Conservation (phyloP, 2,113 vertebrate genomes). For the Aplodontia rufa region DNA sequence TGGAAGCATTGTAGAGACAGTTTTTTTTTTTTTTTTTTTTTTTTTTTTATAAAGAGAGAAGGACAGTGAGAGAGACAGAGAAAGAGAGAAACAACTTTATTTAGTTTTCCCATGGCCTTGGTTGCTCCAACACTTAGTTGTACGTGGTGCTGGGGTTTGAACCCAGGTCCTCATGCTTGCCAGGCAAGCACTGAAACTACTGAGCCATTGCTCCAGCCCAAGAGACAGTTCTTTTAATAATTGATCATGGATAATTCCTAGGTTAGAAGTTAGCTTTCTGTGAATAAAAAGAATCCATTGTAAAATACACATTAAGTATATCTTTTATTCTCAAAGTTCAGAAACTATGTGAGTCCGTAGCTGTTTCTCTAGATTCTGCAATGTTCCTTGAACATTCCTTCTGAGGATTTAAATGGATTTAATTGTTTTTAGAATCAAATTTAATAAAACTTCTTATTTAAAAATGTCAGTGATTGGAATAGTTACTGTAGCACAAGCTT, state of each 20-base stretch:
- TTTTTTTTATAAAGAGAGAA: no score
- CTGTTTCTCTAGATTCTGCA: slow-evolving; percentile 36
- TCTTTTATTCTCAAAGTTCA: slow-evolving; percentile 33
- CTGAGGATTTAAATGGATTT: slow-evolving; percentile 66
- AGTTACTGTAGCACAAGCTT: background rate
- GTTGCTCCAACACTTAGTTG: no score
- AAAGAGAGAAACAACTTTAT: no score
- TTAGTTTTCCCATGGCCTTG: no score
- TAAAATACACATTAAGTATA: slow-evolving; percentile 23
- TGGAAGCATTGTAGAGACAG: background rate
- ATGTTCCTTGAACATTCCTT: slow-evolving; percentile 54
- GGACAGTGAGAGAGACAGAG: no score
- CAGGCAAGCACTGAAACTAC: no score
- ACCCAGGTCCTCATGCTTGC: no score
- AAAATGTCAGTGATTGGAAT: slow-evolving; percentile 16
- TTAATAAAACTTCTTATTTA: slow-evolving; percentile 64
- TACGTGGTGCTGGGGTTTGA: no score
- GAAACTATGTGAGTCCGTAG: background rate
- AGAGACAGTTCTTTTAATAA: no score
- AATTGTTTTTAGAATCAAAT: slow-evolving; percentile 63
- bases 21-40: no score
- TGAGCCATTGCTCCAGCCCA: no score
- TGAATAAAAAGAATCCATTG: slow-evolving; percentile 37
- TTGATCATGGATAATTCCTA: background rate
- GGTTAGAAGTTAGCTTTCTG: slow-evolving; percentile 44